These are phyloP conservation scores for Protobothrops mucrosquamatus DNA, from an alignment of 2,113 vertebrate species.

Conservation along the genomic window DNA sequence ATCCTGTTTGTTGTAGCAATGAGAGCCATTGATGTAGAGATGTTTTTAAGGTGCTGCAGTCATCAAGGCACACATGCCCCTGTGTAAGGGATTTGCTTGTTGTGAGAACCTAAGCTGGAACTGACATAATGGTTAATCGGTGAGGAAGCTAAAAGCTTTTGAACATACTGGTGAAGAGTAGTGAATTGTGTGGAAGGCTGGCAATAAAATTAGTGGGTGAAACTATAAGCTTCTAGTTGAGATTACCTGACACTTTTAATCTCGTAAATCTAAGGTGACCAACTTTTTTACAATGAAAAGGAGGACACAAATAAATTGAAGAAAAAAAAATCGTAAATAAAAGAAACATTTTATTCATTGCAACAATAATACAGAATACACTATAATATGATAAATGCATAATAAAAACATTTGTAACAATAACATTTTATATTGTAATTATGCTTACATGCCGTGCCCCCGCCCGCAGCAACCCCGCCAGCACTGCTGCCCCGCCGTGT, in stretches of 20 bases:
- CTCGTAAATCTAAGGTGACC: background rate
- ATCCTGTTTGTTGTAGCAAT: background rate
- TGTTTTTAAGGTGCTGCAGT: background rate
- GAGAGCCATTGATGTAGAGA: background rate
- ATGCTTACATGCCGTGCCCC: no score
- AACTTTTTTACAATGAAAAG: no score
- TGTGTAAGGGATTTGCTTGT: background rate
- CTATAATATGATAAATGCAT: no score
- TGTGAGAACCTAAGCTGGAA: no score
- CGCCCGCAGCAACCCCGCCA: no score
- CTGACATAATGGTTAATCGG: background rate
- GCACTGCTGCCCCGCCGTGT: no score
- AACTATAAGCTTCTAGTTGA: slow-evolving; percentile 11
- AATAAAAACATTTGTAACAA: no score
- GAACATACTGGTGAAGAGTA: slow-evolving; percentile 11
- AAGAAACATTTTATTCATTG: no score
- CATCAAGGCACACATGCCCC: background rate
- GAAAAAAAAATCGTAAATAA: no score
- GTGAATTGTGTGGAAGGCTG: slow-evolving; percentile 4
- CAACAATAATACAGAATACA: no score
- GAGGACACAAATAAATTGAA: no score
- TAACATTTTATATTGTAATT: no score
- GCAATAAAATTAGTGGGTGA: background rate
- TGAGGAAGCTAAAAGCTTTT: background rate
- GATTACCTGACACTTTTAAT: slow-evolving; percentile 31